phyloP scores from a whole-genome alignment of 2,888 invertebrate genomes.

The Drosophila mayaguana region DNA sequence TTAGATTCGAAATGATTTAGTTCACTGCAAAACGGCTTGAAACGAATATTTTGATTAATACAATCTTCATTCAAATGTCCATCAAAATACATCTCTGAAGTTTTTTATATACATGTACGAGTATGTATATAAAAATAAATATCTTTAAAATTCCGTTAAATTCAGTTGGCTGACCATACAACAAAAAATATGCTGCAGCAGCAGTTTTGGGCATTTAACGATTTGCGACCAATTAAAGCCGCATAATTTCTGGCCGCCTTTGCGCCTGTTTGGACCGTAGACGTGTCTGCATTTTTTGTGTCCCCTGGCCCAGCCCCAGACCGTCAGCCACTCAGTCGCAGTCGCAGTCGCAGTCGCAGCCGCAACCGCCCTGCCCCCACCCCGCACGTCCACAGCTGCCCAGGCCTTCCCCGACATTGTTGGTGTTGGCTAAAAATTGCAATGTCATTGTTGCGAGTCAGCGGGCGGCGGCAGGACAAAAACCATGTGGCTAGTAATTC shows the following conservation, averaged over 20 bases:
- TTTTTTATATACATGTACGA: background rate
- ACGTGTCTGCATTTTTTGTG: slow-evolving; percentile 49
- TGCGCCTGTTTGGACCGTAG: slow-evolving; percentile 29
- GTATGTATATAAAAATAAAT: background rate
- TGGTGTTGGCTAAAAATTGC: slow-evolving; percentile 63
- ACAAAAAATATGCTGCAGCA: background rate
- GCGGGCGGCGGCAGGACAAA: slow-evolving; percentile 56
- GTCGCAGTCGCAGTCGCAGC: too few relatives aligned
- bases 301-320: background rate
- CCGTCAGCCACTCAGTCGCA: background rate
- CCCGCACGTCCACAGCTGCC: background rate
- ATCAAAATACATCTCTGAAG: too few relatives aligned
- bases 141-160: slow-evolving; percentile 1
- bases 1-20: too few relatives aligned
- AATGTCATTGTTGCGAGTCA: slow-evolving; percentile 71
- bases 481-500: slow-evolving; percentile 77
- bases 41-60: too few relatives aligned
- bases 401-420: slow-evolving; percentile 56
- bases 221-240: slow-evolving; percentile 62
- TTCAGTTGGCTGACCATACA: background rate
- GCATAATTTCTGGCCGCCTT: slow-evolving; percentile 54
- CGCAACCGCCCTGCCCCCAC: too few relatives aligned
- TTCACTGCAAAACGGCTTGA: too few relatives aligned
- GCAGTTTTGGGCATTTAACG: slow-evolving; percentile 26
- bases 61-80: too few relatives aligned